A percentile compares a stretch with the other conserved stretches of the same genome.
These are phyloP conservation scores for Cinclus cinclus DNA, from an alignment of 2,113 vertebrate species.

Conservation along the genomic window DNA sequence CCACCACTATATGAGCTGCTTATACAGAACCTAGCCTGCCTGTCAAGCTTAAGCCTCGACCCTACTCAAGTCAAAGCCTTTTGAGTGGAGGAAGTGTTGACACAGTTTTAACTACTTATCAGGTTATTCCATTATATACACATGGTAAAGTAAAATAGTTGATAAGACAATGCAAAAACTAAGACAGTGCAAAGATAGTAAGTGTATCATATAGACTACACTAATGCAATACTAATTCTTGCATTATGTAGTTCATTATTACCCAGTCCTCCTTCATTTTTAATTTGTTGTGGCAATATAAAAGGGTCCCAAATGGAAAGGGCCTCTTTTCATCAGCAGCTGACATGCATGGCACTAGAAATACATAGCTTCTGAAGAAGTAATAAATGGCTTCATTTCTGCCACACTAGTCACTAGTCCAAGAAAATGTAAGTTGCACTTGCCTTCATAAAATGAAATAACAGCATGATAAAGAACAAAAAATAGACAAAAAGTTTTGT, in stretches of 20 bases:
- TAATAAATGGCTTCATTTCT: neutral
- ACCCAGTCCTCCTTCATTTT: neutral
- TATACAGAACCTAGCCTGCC: neutral
- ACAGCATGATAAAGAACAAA: neutral
- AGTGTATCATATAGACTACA: neutral
- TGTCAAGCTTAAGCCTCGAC: neutral
- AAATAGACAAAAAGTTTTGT: neutral
- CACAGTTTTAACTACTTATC: neutral
- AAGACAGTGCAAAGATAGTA: neutral
- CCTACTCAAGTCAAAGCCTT: neutral
- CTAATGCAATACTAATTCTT: neutral
- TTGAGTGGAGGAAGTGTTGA: neutral
- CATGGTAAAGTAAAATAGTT: neutral
- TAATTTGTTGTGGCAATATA: neutral
- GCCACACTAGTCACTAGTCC: neutral
- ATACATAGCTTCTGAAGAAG: neutral
- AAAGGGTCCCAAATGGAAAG: neutral
- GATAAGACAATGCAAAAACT: neutral
- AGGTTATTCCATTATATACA: neutral
- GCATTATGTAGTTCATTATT: neutral
- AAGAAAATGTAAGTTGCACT: neutral
- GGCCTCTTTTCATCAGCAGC: neutral
- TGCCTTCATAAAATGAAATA: neutral
- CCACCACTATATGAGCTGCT: neutral
- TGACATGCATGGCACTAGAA: neutral